These are phyloP conservation scores for Cephalopholis sonnerati DNA, from an alignment of 2,113 vertebrate genomes.

Conservation along the genomic window DNA sequence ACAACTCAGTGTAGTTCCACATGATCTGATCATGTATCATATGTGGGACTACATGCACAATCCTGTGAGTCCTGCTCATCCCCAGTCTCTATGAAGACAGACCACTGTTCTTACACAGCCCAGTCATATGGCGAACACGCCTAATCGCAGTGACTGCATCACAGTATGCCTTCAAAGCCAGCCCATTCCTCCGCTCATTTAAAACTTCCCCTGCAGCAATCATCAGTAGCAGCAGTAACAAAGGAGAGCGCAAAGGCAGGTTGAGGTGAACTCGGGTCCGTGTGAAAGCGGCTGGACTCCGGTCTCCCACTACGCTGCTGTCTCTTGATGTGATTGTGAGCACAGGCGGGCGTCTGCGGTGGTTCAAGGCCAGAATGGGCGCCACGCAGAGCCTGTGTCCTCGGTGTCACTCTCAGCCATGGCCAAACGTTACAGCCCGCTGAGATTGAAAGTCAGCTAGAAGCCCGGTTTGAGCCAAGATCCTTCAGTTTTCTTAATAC, in stretches of 20 bases:
- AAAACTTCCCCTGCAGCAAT: slow-evolving; percentile 54
- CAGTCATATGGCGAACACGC: neutral
- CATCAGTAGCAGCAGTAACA: slow-evolving; percentile 14
- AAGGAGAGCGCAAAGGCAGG: slow-evolving; percentile 35
- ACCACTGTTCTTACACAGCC: neutral
- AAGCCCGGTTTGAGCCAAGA: slow-evolving; percentile 15
- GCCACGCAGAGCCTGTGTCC: slow-evolving; percentile 52
- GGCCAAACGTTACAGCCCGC: slow-evolving; percentile 20
- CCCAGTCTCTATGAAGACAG: neutral
- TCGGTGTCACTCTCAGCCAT: slow-evolving; percentile 38
- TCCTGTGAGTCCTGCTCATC: neutral
- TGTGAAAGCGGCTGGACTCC: slow-evolving; percentile 35
- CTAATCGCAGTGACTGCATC: slow-evolving; percentile 10
- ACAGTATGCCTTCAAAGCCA: neutral
- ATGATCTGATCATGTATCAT: neutral
- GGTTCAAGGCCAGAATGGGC: slow-evolving; percentile 45
- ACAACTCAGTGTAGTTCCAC: neutral
- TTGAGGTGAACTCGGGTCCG: slow-evolving; percentile 39
- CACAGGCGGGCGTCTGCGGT: slow-evolving; percentile 17
- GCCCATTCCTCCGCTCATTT: slow-evolving; percentile 33
- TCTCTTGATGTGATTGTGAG: slow-evolving; percentile 60
- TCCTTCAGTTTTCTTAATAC: slow-evolving; percentile 35
- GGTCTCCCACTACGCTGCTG: slow-evolving; percentile 23
- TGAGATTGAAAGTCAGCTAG: slow-evolving; percentile 42
- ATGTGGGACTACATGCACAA: neutral